Evolutionary conservation across 2,113 vertebrate species (phyloP).

Genomic region (Corydoras maculifer): DNA sequence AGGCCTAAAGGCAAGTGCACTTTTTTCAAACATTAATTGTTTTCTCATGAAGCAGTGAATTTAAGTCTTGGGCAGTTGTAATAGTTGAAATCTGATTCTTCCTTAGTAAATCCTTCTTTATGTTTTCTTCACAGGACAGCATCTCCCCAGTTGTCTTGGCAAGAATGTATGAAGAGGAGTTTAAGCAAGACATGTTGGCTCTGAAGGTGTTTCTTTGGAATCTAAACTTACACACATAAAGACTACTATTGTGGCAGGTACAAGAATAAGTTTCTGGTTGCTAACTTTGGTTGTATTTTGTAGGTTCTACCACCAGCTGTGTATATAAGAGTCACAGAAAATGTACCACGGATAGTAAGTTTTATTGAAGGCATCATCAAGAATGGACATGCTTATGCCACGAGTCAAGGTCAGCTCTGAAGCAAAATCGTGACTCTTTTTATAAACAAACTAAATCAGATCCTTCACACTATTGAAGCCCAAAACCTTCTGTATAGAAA

Average conservation of each 20-base stretch:
- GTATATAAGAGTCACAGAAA: slow-evolving; percentile 89
- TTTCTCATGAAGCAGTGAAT: background rate
- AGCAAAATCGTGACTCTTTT: background rate
- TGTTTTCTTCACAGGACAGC: slow-evolving; percentile 65
- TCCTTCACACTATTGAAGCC: too few species aligned
- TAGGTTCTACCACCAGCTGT: slow-evolving; percentile 82
- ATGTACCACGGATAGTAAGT: slow-evolving; percentile 78
- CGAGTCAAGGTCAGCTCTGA: slow-evolving; percentile 66
- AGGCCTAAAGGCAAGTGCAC: slow-evolving; percentile 70
- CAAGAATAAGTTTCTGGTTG: background rate
- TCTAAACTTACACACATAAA: background rate
- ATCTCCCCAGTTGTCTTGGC: slow-evolving; percentile 72
- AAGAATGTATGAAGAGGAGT: slow-evolving; percentile 82
- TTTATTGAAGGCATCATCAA: slow-evolving; percentile 79
- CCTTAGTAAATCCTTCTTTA: background rate
- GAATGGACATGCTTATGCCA: slow-evolving; percentile 80
- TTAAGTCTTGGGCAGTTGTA: background rate
- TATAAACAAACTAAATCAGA: background rate
- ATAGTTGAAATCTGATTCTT: background rate
- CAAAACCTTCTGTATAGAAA: too few species aligned
- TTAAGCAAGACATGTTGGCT: slow-evolving; percentile 86
- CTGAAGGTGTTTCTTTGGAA: slow-evolving; percentile 70
- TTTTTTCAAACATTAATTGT: background rate
- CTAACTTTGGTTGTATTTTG: background rate
- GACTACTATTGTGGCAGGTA: background rate